Base-by-base conservation (phyloP, 2,113 vertebrate species). In the Benthochromis sp. region DNA sequence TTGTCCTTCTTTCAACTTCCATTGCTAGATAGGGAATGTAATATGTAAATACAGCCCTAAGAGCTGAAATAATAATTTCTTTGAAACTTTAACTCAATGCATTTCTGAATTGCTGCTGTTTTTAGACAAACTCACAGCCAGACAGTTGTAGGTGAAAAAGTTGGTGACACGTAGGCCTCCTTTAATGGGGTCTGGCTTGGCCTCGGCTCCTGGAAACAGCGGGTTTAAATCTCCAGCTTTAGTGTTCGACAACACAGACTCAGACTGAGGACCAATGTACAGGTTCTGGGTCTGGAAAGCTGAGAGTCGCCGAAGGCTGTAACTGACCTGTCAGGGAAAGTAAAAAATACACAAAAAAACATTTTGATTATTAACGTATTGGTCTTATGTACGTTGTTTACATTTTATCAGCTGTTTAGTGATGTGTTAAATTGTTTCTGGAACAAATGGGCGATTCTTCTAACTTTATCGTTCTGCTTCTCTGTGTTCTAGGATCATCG, bases 141-240 rank as follows among this genome's bases (percentile, higher is more conserved):
- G 93, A 83, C 98, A 99, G 95, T 98, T 98, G 95, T 98, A 98
- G 19, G 97, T 99, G 94, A 99, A 97, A 87, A 97, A 98, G 13
- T 87, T 95, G 0, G 93, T 96, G 85, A 99, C 96, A 0, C 82
- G 34, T 5, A 98, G 95, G 52, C 98, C 98, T 3, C 98, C 98
- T 92, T 99, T 99, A 27, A 96, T 92, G 10, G 96, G 95, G 14
- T 99, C 94, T 0, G 97, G 97, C 6, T 94, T 89, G 47, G 94
- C 86, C 79, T 97, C 87, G 0, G 50, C 78, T 9, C 93, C 96
- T 4, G 96, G 96, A 76, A 98, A 97, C 38, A 98, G 92, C 2
- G 90, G 88, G 0, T 95, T 95, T 3, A 96, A 87, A 3, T 94
- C 93, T 3, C 96, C 88, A 4, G 10, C 79, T 1, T 92, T 86